Evolutionary conservation across 2,797 vertebrate species (phyloP), one percentile per base, ranked within the genome.

Genomic region (Gobionotothen gibberifrons): DNA sequence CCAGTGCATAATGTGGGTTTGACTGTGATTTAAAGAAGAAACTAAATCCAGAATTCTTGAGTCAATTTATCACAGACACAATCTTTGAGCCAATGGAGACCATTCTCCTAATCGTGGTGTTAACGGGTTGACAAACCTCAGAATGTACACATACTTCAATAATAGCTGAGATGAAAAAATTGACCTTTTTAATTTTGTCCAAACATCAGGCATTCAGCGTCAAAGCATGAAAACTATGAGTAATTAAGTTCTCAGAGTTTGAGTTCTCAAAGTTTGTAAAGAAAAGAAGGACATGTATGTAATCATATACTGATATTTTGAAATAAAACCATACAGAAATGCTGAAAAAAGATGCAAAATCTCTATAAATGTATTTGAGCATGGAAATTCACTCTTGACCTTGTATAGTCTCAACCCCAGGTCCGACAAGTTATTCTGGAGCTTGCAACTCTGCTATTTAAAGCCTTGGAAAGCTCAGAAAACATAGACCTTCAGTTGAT

Each of bases 21-120:
- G 65, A 56, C 53, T 69, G 52, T 54, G 49, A 77, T 76, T 71
- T 69, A 1, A 1, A 64, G 48, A 21, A 29, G 44, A 72, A 56
- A 62, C 6, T 36, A 15, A 44, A 73, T 67, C 61, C 17, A 54
- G 2, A n/a, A 56, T 39, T 55, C 26, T 17, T 5, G 13, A 4
- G n/a, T 26, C 21, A n/a, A 26, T 56, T 32, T 56, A 55, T 60
- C 52, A 16, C 14, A 42, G 44, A 68, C 15, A 3, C 1, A 3
- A 43, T 53, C 19, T 59, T 1, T 40, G 36, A 57, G 55, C 43
- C n/a, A 32, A 73, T 56, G 8, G 26, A 75, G 65, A 42, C 29
- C 49, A 16, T 48, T 46, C 40, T 40, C 26, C 21, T 13, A 29
- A 59, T 16, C 4, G 1, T 4, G 16, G 17, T 19, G 54, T 40